Evolutionary conservation across 2,113 vertebrate species (phyloP), one percentile per base, ranked within the genome.

Genomic region (Chloebia gouldiae): DNA sequence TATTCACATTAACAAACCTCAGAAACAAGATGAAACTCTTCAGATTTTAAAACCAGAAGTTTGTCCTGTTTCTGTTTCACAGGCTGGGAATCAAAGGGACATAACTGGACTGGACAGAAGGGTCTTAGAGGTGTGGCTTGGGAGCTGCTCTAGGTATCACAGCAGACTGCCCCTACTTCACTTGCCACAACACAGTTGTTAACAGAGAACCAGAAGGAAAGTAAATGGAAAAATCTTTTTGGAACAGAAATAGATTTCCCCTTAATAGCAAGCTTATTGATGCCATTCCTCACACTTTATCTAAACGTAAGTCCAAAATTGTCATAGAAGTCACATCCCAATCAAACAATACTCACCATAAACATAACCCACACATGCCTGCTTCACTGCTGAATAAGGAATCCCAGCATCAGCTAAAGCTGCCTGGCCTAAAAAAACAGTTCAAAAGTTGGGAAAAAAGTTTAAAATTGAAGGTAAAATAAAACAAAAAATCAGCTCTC

Each of bases 301-400:
- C 35, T 22, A 79, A 17, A 63, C 4, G 50, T 28, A 25, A 22
- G 7, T 24, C 35, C 63, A 64, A 24, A 59, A 44, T 6, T 22
- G 24, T 72, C 53, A 51, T 2, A 10, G 37, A 81, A 53, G 23
- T 54, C 42, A 44, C 42, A 47, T 39, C 35, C 27, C 77, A 79
- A 30, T 7, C 33, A 87, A 79, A 42, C 35, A 50, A 37, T 88
- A 96, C 97, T 73, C 97, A 99, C 99, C 99, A 49, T 98, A 99
- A 88, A 99, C 99, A 19, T 99, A 99, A 89, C 99, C 99, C 39
- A 99, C 98, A 92, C 98, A 99, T 1, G 99, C 99, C 85, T 99
- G 99, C 89, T 99, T 96, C 90, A 99, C 97, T 1, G 95, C 97
- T 69, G 98, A 98, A 88, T 99, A 99, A 13, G 98, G 97, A 85